phyloP scores from a whole-genome alignment of 2,113 vertebrate species.

The Ptilorrhoa leucosticta region DNA sequence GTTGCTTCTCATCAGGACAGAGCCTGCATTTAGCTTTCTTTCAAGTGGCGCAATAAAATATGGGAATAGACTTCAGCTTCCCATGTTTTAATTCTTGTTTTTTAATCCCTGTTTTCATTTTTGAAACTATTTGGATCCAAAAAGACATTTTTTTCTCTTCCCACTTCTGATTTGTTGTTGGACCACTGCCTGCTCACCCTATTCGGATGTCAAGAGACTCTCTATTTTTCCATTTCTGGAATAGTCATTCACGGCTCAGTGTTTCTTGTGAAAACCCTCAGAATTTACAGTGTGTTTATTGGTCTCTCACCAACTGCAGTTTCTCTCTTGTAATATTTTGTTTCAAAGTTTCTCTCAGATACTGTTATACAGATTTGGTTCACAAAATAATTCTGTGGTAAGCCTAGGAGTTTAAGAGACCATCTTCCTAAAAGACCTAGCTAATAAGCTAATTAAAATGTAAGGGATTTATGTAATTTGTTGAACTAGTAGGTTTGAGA shows the following conservation, averaged over 20 bases:
- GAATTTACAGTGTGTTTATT: slow-evolving; percentile 49
- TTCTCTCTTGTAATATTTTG: slow-evolving; percentile 16
- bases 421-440: neutral
- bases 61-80: slow-evolving; percentile 21
- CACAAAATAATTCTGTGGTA: neutral
- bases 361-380: neutral
- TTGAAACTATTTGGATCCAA: neutral
- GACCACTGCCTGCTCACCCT: neutral
- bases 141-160: slow-evolving; percentile 3
- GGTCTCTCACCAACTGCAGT: slow-evolving; percentile 26
- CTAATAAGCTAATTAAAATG: neutral
- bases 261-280: slow-evolving; percentile 38
- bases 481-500: neutral
- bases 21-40: slow-evolving; percentile 22
- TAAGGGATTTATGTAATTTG: neutral
- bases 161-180: slow-evolving; percentile 39
- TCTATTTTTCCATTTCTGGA: slow-evolving; percentile 60
- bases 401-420: neutral
- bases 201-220: slow-evolving; percentile 24
- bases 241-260: slow-evolving; percentile 35
- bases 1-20: neutral
- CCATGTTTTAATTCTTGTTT: slow-evolving; percentile 43
- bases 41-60: slow-evolving; percentile 6
- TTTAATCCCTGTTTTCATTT: slow-evolving; percentile 60
- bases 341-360: slow-evolving; percentile 26